Evolutionary conservation across 2,888 invertebrate genomes (phyloP).

Genomic region (Acleris sparsana): DNA sequence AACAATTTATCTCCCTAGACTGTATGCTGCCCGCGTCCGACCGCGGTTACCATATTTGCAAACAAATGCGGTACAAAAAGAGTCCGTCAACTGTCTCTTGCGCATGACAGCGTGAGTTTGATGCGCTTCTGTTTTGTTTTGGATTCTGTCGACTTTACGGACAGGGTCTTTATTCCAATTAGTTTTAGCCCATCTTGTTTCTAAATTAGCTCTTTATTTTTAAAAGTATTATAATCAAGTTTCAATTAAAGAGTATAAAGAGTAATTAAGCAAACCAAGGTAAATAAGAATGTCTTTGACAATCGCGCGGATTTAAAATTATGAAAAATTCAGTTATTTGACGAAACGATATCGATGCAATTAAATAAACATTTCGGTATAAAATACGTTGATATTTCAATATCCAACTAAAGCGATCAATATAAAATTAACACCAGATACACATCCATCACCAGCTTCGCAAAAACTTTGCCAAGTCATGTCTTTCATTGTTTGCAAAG

Average conservation of each 20-base stretch:
- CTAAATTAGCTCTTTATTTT: too few relatives aligned
- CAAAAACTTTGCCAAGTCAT: slow-evolving; percentile 60
- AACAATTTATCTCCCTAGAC: slow-evolving; percentile 2
- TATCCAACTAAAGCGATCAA: slow-evolving; percentile 52
- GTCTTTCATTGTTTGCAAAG: slow-evolving; percentile 72
- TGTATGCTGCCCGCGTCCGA: slow-evolving; percentile 23
- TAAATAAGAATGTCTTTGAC: too few relatives aligned
- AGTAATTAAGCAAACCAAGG: too few relatives aligned
- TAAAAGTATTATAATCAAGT: too few relatives aligned
- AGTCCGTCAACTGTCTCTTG: slow-evolving; percentile 10
- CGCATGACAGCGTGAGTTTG: slow-evolving; percentile 15
- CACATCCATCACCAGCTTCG: slow-evolving; percentile 61
- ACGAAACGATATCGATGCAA: too few relatives aligned
- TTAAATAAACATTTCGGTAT: too few relatives aligned
- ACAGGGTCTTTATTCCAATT: background rate
- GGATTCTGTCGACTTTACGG: background rate
- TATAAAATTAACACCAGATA: slow-evolving; percentile 60
- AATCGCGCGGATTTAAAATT: too few relatives aligned
- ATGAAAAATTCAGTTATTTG: too few relatives aligned
- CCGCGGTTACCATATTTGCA: slow-evolving; percentile 23
- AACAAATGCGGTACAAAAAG: slow-evolving; percentile 30
- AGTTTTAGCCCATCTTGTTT: background rate
- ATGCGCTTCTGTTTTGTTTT: slow-evolving; percentile 3
- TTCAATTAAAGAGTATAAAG: too few relatives aligned
- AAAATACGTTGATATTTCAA: slow-evolving; percentile 24